These are phyloP conservation scores for Theristicus caerulescens DNA, from an alignment of 2,113 vertebrate genomes.

Conservation along the genomic window DNA sequence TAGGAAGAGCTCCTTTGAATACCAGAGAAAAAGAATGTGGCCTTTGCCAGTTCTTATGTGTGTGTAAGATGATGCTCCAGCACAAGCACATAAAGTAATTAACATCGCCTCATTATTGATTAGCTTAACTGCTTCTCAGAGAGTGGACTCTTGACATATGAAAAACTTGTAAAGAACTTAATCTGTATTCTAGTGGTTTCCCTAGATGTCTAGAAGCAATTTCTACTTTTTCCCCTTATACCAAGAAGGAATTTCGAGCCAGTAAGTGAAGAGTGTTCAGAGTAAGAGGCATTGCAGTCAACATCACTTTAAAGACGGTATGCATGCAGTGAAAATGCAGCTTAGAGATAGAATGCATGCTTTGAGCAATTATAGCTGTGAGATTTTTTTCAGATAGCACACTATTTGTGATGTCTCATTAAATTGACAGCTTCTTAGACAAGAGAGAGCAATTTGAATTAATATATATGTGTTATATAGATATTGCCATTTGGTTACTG, in stretches of 20 bases:
- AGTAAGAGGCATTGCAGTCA: neutral
- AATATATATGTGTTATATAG: neutral
- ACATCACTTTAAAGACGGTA: neutral
- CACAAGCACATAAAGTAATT: neutral
- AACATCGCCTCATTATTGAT: neutral
- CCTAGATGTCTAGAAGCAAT: neutral
- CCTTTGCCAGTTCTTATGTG: neutral
- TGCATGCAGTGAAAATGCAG: neutral
- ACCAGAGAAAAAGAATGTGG: neutral
- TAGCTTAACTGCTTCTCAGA: neutral
- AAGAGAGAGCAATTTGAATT: neutral
- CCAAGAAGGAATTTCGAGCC: neutral
- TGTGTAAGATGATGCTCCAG: neutral
- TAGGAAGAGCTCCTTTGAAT: neutral
- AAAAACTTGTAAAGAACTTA: neutral
- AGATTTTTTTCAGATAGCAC: neutral
- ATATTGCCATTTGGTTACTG: neutral
- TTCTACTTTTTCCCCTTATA: neutral
- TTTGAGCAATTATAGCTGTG: neutral
- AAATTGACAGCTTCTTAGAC: neutral
- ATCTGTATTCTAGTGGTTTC: neutral
- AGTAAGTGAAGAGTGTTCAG: neutral
- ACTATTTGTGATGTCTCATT: conserved; percentile 18
- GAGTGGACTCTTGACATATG: neutral
- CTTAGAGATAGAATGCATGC: neutral